Evolutionary conservation across 2,113 vertebrate species (phyloP), one percentile per base, ranked within the genome.

Genomic region (Poeciliopsis occidentalis): DNA sequence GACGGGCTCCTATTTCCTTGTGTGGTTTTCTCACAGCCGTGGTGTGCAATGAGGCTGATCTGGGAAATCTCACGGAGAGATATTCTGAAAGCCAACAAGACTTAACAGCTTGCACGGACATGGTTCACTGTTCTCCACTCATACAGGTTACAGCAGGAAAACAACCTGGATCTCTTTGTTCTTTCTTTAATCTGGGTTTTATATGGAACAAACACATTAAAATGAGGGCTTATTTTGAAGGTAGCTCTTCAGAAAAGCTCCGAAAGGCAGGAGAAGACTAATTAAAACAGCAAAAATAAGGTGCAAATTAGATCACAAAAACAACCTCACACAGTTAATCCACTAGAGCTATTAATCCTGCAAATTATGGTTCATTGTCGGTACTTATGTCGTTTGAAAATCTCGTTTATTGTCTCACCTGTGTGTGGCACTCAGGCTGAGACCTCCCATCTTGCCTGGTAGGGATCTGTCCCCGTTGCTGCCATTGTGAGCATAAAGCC

Each of bases 361-460:
- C 32, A 17, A 60, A 8, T n/a, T 61, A 26, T 0, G 13, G 31
- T 8, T 37, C 12, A 67, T 44, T 66, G 26, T 29, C 30, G 8
- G 10, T 47, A 26, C 19, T 22, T n/a, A 57, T 17, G 17, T 57
- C 24, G 3, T 57, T 19, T 57, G 8, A 64, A 30, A 34, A 19
- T n/a, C n/a, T 12, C 26, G 72, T 34, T 29, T 26, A 60, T 1
- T 4, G 10, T 31, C 87, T 81, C 91, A 98, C 98, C 97, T 97
- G 77, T 95, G 93, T 32, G 94, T 84, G 74, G 96, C 85, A 61
- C 94, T 76, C 78, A 98, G 91, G 70, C 94, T 95, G 73, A 99
- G 95, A 41, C 92, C 81, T 1, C 94, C 93, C 95, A 99, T 95
- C 88, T 98, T 96, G 85, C 90, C 91, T 0, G 95, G 94, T 57